Conservation (phyloP, 2,113 vertebrate species). For the Colistium nudipinnis region DNA sequence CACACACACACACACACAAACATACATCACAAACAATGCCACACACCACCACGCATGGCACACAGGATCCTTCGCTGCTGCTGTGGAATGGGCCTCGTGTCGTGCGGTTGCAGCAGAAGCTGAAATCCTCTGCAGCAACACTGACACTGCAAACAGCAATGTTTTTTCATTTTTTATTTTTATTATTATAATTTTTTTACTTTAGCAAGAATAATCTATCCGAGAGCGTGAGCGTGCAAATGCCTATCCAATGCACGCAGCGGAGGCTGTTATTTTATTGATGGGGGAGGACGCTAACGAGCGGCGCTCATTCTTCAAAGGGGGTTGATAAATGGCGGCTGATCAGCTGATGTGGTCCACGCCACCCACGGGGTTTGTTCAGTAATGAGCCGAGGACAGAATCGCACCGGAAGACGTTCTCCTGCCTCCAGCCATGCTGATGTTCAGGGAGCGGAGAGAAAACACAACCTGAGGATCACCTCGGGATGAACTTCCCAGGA, state of each 20-base stretch:
- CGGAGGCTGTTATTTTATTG: not conserved
- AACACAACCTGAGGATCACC: not conserved
- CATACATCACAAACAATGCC: not conserved
- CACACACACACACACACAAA: not conserved
- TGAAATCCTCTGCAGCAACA: no score
- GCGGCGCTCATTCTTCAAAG: not conserved
- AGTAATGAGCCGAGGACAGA: conserved; percentile 33
- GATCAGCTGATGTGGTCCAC: conserved; percentile 21
- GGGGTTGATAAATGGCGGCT: conserved; percentile 11
- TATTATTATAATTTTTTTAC: no score
- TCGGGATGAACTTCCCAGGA: not conserved
- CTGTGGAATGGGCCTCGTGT: not conserved
- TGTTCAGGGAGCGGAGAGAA: not conserved
- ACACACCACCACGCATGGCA: no score
- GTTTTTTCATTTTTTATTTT: not conserved
- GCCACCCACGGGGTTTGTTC: conserved; percentile 2
- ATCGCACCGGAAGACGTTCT: not conserved
- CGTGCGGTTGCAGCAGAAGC: not conserved
- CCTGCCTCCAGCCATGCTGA: not conserved
- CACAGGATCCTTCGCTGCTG: not conserved
- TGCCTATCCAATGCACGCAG: no score
- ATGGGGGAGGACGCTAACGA: not conserved
- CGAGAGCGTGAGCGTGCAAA: no score
- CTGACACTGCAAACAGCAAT: not conserved
- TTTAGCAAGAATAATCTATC: no score